These are phyloP conservation scores for Synanthedon myopaeformis DNA, from an alignment of 2,888 invertebrate species.

Conservation along the genomic window DNA sequence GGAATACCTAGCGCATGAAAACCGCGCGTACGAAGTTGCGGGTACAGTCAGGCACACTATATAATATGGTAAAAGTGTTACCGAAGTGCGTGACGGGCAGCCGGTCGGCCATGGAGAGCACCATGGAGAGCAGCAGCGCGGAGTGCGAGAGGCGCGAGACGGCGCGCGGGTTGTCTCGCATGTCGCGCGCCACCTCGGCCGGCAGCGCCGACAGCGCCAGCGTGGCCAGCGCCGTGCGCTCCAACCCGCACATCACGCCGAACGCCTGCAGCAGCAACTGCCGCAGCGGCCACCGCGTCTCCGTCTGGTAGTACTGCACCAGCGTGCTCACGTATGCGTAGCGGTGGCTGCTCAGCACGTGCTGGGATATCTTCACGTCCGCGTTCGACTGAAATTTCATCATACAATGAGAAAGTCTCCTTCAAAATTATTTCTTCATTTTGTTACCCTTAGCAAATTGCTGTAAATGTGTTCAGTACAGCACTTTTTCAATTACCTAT, in stretches of 20 bases:
- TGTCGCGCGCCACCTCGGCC: slow-evolving; percentile 88
- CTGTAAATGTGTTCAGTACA: too few relatives aligned
- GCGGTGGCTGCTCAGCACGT: slow-evolving; percentile 85
- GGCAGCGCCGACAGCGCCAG: slow-evolving; percentile 90
- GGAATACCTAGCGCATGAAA: too few relatives aligned
- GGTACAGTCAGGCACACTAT: too few relatives aligned
- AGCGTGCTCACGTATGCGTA: slow-evolving; percentile 87
- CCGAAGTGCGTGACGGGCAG: slow-evolving; percentile 92
- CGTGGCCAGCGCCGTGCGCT: slow-evolving; percentile 83
- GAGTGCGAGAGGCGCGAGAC: slow-evolving; percentile 86
- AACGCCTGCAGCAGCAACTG: slow-evolving; percentile 84
- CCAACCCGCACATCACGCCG: slow-evolving; percentile 88
- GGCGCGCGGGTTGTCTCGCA: slow-evolving; percentile 83
- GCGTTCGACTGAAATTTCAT: slow-evolving; percentile 82
- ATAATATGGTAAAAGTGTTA: slow-evolving; percentile 35
- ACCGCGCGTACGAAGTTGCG: too few relatives aligned
- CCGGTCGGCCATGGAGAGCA: slow-evolving; percentile 90
- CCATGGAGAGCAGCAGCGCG: slow-evolving; percentile 85
- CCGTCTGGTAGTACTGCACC: slow-evolving; percentile 97
- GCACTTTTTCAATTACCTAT: too few relatives aligned
- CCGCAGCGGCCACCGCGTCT: slow-evolving; percentile 87
- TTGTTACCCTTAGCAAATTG: too few relatives aligned
- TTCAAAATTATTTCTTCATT: too few relatives aligned
- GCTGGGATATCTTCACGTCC: slow-evolving; percentile 87
- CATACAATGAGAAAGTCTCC: too few relatives aligned